A percentile compares a stretch with the other conserved stretches of the same genome.
phyloP scores from a whole-genome alignment of 2,888 invertebrate species.

The Dolomedes plantarius region DNA sequence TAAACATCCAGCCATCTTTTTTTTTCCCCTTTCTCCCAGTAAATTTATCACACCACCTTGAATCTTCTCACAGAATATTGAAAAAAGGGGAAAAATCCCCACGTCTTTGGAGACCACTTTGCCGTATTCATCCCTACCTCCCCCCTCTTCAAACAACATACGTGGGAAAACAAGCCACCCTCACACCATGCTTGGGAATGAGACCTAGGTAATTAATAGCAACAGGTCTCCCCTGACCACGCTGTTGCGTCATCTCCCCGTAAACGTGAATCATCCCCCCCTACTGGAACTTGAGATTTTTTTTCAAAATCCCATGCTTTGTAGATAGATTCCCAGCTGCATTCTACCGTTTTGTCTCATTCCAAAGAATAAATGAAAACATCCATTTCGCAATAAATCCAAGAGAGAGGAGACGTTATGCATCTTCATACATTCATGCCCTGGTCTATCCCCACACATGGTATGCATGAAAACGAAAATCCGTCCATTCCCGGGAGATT shows the following conservation, averaged over 20 bases:
- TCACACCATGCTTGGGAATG: conserved; percentile 7
- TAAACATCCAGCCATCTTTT: not conserved
- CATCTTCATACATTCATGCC: conserved; percentile 58
- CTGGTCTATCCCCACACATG: not conserved
- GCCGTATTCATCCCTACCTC: not conserved
- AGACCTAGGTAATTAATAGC: conserved; percentile 56
- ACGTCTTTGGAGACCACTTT: not conserved
- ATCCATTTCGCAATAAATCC: conserved; percentile 55
- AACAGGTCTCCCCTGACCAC: conserved; percentile 37
- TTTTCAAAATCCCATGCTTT: conserved; percentile 18
- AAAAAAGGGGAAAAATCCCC: not conserved
- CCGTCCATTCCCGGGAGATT: conserved; percentile 49
- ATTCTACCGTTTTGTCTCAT: not conserved
- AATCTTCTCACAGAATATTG: not conserved
- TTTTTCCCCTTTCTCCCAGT: not conserved
- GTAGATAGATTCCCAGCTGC: not conserved
- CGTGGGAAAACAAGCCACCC: conserved; percentile 26
- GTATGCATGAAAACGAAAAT: conserved; percentile 35
- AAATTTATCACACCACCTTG: conserved; percentile 4
- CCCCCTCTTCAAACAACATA: conserved; percentile 9
- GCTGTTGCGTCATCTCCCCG: conserved; percentile 24
- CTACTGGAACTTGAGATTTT: conserved; percentile 8
- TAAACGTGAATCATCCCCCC: conserved; percentile 28
- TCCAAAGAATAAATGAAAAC: conserved; percentile 55
- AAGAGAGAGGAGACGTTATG: not conserved